Conservation (phyloP, 1,140 invertebrate species). For the Drosophila busckii region DNA sequence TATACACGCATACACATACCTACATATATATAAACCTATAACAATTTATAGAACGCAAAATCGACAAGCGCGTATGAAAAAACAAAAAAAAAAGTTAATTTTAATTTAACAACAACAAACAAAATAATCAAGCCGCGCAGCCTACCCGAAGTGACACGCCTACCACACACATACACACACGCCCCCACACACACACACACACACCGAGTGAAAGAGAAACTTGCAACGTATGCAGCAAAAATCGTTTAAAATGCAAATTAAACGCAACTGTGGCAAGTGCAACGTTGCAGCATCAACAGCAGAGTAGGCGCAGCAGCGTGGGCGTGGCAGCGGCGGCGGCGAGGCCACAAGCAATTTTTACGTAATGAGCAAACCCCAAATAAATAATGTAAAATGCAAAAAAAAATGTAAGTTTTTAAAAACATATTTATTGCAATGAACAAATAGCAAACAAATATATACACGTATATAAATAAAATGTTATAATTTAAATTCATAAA, state of each 20-base stretch:
- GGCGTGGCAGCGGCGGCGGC: conserved; percentile 4
- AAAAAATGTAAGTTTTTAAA: conserved; percentile 24
- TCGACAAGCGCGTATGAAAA: too few species aligned
- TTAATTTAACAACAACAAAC: conserved; percentile 65
- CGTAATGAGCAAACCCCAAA: too few species aligned
- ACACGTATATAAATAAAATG: conserved; percentile 76
- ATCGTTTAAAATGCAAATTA: conserved; percentile 78
- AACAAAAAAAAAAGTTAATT: conserved; percentile 67
- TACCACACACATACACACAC: conserved; percentile 3
- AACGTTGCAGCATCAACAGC: conserved; percentile 22
- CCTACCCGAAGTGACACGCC: too few species aligned
- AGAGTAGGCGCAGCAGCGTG: not conserved
- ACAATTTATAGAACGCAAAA: conserved; percentile 25
- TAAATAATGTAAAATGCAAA: conserved; percentile 14
- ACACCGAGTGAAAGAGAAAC: conserved; percentile 35
- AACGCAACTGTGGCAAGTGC: conserved; percentile 55
- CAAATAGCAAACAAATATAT: conserved; percentile 35
- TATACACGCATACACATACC: conserved; percentile 9
- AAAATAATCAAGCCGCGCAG: conserved; percentile 29
- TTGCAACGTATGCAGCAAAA: conserved; percentile 76
- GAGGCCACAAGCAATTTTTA: conserved; percentile 23
- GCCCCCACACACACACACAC: not conserved
- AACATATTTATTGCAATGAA: conserved; percentile 31
- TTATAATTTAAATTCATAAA: conserved; percentile 71
- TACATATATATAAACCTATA: conserved; percentile 28